Evolutionary conservation across 2,113 vertebrate species (phyloP).

Genomic region (Brachionichthys hirsutus): DNA sequence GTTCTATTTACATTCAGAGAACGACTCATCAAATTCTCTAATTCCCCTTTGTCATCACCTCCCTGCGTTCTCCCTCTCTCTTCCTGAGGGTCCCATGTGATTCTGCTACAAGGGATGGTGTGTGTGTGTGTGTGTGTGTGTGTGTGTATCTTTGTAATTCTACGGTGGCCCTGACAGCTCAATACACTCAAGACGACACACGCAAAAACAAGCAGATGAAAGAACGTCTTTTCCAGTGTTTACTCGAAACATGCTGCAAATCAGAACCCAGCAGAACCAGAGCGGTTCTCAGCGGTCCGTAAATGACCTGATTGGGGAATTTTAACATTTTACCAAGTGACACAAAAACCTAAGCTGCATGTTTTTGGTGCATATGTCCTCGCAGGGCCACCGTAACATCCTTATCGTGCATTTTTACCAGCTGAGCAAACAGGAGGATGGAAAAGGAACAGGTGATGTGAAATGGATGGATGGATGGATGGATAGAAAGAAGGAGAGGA

Average conservation of each 20-base stretch:
- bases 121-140: neutral
- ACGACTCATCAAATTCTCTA: constrained; percentile 38
- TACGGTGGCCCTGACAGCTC: constrained; percentile 10
- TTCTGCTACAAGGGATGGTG: constrained; percentile 60
- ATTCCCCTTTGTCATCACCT: neutral
- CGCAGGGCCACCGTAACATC: constrained; percentile 7
- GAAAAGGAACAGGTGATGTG: neutral
- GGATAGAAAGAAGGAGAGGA: constrained; percentile 27
- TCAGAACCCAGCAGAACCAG: no score
- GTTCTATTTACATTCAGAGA: constrained; percentile 78
- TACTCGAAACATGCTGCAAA: no score
- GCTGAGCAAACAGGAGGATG: constrained; percentile 32
- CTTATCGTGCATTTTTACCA: constrained; percentile 15
- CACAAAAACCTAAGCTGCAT: no score
- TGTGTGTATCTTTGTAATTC: constrained; percentile 14
- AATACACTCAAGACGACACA: neutral
- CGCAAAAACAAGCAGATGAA: neutral
- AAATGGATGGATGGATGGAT: constrained; percentile 6
- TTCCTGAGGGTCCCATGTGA: constrained; percentile 11
- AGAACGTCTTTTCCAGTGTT: no score
- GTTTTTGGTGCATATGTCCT: no score
- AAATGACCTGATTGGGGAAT: no score
- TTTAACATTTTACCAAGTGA: no score
- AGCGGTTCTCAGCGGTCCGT: no score
- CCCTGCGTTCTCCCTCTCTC: constrained; percentile 14